Evolutionary conservation across 1,140 invertebrate species (phyloP).

Genomic region (Olivierus martensii): DNA sequence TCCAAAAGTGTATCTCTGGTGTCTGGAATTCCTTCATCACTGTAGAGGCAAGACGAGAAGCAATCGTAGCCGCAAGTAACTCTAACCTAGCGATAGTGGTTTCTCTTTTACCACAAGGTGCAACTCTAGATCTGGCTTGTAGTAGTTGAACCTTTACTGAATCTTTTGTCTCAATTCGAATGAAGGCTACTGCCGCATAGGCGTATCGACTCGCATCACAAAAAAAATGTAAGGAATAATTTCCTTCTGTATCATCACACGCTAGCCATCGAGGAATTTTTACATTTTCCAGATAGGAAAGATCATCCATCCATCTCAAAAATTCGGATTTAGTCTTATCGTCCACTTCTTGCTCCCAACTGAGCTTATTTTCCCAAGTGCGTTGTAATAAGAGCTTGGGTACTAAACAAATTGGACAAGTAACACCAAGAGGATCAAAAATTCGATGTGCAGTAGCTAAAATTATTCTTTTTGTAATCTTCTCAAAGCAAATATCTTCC

Average conservation of each 20-base stretch:
- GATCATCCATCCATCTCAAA: conserved; percentile 4
- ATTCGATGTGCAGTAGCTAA: conserved; percentile 2
- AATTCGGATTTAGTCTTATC: background rate
- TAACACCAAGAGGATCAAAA: conserved; percentile 11
- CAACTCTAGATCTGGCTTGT: conserved; percentile 7
- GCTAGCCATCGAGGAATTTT: conserved; percentile 1
- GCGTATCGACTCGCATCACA: conserved; percentile 1
- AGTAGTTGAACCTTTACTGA: conserved; percentile 11
- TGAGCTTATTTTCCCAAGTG: background rate
- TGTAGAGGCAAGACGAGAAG: background rate
- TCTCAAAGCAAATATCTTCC: background rate
- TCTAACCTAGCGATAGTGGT: conserved; percentile 1
- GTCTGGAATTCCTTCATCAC: background rate
- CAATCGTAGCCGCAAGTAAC: conserved; percentile 4
- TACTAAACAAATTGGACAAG: background rate
- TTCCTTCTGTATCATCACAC: background rate
- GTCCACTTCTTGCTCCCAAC: background rate
- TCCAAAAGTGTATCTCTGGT: background rate
- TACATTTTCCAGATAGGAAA: background rate
- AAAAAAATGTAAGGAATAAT: conserved; percentile 2
- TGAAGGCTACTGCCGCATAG: background rate
- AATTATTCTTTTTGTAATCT: conserved; percentile 3
- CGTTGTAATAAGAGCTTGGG: conserved; percentile 1
- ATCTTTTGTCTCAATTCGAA: conserved; percentile 2
- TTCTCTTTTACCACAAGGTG: conserved; percentile 3